phyloP scores from a whole-genome alignment of 1,140 invertebrate genomes.

The Drosophila orena region DNA sequence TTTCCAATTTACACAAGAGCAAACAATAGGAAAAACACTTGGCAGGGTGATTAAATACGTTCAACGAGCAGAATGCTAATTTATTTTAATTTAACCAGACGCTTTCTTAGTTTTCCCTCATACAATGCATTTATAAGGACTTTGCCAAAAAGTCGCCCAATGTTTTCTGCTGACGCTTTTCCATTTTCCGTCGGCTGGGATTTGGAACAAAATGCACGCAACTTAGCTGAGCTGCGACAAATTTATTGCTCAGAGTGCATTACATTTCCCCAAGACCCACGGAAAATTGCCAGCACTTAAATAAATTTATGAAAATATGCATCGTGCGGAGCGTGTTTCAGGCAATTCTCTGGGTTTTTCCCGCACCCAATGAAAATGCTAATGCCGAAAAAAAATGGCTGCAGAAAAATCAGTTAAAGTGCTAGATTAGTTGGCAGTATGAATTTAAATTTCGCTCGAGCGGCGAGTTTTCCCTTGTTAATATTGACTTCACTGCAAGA shows the following conservation, averaged over 20 bases:
- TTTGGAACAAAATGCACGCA: constrained; percentile 10
- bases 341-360: constrained; percentile 21
- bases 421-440: constrained; percentile 21
- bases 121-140: constrained; percentile 5
- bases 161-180: constrained; percentile 4
- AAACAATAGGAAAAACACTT: constrained; percentile 6
- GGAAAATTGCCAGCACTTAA: constrained; percentile 41
- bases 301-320: constrained; percentile 50
- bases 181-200: not conserved
- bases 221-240: constrained; percentile 29
- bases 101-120: not conserved
- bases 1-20: constrained; percentile 17
- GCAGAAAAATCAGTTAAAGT: constrained; percentile 10
- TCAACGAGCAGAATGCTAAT: constrained; percentile 2
- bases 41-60: constrained; percentile 1
- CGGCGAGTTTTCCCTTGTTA: not conserved
- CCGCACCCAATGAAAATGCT: constrained; percentile 22
- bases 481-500: not conserved
- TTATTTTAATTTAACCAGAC: constrained; percentile 6
- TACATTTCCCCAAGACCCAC: not conserved
- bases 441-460: not conserved
- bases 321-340: constrained; percentile 27
- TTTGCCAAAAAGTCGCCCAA: constrained; percentile 11
- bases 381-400: constrained; percentile 8
- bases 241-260: constrained; percentile 30